Percentiles rank a stretch among this genome's conserved stretches.
These are phyloP conservation scores for Trichomalopsis sarcophagae DNA, from an alignment of 1,140 invertebrate species.

Conservation along the genomic window DNA sequence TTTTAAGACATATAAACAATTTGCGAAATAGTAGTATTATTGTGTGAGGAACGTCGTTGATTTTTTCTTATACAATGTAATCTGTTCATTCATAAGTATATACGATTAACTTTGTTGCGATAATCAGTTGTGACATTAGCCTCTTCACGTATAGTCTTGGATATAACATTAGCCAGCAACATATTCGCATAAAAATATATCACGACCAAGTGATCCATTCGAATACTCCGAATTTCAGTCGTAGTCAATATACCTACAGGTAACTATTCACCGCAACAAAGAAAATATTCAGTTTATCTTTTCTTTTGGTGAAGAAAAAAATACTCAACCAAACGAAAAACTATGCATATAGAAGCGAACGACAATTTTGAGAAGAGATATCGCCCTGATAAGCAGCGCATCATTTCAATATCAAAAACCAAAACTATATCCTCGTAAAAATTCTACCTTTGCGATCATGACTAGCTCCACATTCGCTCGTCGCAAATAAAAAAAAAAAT, in stretches of 20 bases:
- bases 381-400: background rate
- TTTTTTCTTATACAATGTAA: conserved; percentile 27
- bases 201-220: background rate
- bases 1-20: conserved; percentile 27
- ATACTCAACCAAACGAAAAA: background rate
- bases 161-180: background rate
- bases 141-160: no score
- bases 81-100: background rate
- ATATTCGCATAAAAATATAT: background rate
- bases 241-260: no score
- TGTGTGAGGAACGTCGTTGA: conserved; percentile 39
- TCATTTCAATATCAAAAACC: background rate
- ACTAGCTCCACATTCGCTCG: background rate
- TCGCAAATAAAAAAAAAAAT: background rate
- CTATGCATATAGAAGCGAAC: background rate
- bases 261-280: conserved; percentile 3
- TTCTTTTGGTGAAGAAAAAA: background rate
- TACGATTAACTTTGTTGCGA: background rate
- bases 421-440: background rate
- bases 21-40: conserved; percentile 23
- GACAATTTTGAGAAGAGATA: background rate
- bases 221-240: no score
- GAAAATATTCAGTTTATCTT: background rate
- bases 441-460: background rate
- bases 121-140: background rate